Conservation (phyloP, 2,797 vertebrate genomes). For the Peromyscus melanophrys region DNA sequence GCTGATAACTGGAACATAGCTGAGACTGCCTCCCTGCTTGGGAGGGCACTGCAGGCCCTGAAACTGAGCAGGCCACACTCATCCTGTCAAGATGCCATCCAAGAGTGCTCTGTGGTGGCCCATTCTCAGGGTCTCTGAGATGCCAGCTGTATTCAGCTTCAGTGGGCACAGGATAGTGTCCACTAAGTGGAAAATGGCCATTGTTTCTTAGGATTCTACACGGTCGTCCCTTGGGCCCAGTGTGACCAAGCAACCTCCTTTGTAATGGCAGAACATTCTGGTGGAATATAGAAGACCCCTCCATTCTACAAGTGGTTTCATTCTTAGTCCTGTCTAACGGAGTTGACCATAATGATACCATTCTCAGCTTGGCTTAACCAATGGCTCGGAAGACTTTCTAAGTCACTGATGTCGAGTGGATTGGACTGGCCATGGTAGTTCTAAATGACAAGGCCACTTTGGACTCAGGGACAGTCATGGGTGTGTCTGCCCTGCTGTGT, state of each 20-base stretch:
- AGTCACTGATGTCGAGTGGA: not conserved
- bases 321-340: not conserved
- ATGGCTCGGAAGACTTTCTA: not conserved
- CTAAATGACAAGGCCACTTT: not conserved
- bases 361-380: not conserved
- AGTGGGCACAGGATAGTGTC: not conserved
- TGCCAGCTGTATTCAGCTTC: not conserved
- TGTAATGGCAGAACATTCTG: not conserved
- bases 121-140: not conserved
- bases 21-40: too few relatives aligned
- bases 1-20: too few relatives aligned
- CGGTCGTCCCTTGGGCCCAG: not conserved
- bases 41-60: not conserved
- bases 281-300: not conserved
- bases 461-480: not conserved
- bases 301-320: not conserved
- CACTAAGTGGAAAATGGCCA: not conserved
- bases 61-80: not conserved
- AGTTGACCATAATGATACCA: not conserved
- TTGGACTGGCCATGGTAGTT: not conserved
- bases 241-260: not conserved
- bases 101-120: too few relatives aligned
- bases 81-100: not conserved
- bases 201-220: not conserved
- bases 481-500: not conserved